These are phyloP conservation scores for Orthosia incerta DNA, from an alignment of 2,888 invertebrate species.

Conservation along the genomic window DNA sequence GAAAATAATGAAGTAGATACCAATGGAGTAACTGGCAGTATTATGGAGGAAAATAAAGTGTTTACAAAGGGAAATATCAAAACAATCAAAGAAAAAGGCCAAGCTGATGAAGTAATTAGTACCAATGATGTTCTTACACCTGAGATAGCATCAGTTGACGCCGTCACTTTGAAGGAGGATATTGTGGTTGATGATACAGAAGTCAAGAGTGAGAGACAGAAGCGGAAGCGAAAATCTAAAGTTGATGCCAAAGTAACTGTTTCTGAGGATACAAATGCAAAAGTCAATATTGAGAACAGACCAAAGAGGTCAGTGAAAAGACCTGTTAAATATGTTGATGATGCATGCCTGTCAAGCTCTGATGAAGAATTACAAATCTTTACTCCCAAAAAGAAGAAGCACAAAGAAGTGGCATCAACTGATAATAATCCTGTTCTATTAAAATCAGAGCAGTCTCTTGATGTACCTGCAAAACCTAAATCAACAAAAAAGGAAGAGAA, in stretches of 20 bases:
- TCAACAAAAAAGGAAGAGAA: constrained; percentile 52
- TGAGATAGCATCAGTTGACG: constrained; percentile 9
- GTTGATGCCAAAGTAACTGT: constrained; percentile 23
- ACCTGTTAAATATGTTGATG: constrained; percentile 84
- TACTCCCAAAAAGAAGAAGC: constrained; percentile 84
- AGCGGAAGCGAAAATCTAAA: constrained; percentile 53
- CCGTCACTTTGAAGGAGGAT: background rate
- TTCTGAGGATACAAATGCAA: constrained; percentile 21
- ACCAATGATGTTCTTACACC: background rate
- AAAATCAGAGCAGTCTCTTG: constrained; percentile 15
- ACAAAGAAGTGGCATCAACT: constrained; percentile 29
- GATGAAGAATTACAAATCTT: constrained; percentile 87
- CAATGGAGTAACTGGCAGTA: constrained; percentile 36
- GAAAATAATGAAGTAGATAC: constrained; percentile 33
- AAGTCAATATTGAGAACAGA: constrained; percentile 68
- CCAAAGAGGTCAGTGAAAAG: constrained; percentile 83
- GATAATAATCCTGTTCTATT: constrained; percentile 3
- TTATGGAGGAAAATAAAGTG: constrained; percentile 16
- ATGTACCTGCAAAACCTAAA: constrained; percentile 32
- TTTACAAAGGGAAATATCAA: constrained; percentile 3
- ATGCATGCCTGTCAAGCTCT: constrained; percentile 78
- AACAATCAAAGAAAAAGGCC: constrained; percentile 1
- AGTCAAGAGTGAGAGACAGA: constrained; percentile 53
- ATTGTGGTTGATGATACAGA: constrained; percentile 10
- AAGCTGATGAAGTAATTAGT: background rate